Evolutionary conservation across 2,888 invertebrate genomes (phyloP).

Genomic region (Brachyptera putata): DNA sequence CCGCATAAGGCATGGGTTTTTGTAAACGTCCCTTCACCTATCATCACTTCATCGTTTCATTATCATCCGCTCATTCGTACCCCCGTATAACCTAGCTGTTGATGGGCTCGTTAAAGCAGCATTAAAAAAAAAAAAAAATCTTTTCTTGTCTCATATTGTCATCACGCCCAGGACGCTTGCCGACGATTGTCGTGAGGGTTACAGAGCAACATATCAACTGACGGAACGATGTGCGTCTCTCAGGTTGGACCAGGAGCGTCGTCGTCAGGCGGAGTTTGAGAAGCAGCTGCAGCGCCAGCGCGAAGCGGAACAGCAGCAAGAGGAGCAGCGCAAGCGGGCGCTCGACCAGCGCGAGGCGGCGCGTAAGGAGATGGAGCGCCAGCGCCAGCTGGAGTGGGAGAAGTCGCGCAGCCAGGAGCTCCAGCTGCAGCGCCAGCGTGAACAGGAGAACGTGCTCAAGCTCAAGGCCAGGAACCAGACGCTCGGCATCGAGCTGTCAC

Average conservation of each 20-base stretch:
- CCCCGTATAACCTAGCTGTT: too few relatives aligned
- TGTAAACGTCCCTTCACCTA: too few relatives aligned
- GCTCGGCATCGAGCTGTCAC: slow-evolving; percentile 71
- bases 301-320: slow-evolving; percentile 64
- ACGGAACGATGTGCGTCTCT: too few relatives aligned
- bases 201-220: too few relatives aligned
- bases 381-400: slow-evolving; percentile 94
- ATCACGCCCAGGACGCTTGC: too few relatives aligned
- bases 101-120: too few relatives aligned
- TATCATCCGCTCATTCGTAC: too few relatives aligned
- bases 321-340: slow-evolving; percentile 73
- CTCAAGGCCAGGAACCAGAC: slow-evolving; percentile 85
- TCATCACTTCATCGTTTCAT: too few relatives aligned
- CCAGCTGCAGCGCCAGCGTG: slow-evolving; percentile 77
- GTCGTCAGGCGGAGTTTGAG: slow-evolving; percentile 83
- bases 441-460: slow-evolving; percentile 77
- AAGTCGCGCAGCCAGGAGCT: slow-evolving; percentile 85
- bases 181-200: too few relatives aligned
- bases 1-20: too few relatives aligned
- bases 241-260: slow-evolving; percentile 64
- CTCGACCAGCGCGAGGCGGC: slow-evolving; percentile 77
- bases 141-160: too few relatives aligned
- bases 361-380: slow-evolving; percentile 58
- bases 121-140: too few relatives aligned
- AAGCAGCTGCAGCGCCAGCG: slow-evolving; percentile 73